Evolutionary conservation across 2,888 invertebrate species (phyloP).

Genomic region (Tineola bisselliella): DNA sequence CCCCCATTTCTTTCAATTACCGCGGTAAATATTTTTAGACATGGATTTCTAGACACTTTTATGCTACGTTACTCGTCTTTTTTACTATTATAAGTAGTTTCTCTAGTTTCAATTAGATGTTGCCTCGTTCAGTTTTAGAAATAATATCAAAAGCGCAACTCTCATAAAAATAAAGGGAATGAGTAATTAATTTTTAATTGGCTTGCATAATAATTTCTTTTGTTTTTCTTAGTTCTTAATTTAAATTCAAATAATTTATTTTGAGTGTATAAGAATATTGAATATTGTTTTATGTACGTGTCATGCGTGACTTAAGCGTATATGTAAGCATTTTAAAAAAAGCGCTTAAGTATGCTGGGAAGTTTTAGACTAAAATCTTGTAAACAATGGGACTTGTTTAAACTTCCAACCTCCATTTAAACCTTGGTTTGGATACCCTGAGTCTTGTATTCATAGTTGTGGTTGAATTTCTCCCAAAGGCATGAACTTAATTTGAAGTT

Average conservation of each 20-base stretch:
- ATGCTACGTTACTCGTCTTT: background rate
- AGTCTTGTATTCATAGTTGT: slow-evolving; percentile 28
- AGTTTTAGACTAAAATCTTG: background rate
- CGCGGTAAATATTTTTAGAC: background rate
- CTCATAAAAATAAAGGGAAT: too few species aligned
- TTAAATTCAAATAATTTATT: too few species aligned
- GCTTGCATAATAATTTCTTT: too few species aligned
- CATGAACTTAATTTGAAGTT: slow-evolving; percentile 61
- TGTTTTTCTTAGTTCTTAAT: too few species aligned
- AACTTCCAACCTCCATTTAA: slow-evolving; percentile 6
- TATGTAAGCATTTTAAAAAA: too few species aligned
- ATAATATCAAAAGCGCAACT: too few species aligned
- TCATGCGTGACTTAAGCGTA: too few species aligned
- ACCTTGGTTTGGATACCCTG: background rate
- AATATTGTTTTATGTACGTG: too few species aligned
- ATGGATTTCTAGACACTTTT: background rate
- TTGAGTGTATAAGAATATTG: too few species aligned
- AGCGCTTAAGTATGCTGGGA: background rate
- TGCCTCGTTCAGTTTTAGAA: too few species aligned
- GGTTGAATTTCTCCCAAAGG: slow-evolving; percentile 40
- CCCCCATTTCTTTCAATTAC: background rate
- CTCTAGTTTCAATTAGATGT: background rate
- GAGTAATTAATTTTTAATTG: too few species aligned
- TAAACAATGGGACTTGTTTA: background rate
- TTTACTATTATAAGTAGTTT: background rate